These are phyloP conservation scores for Polymixis lichenea DNA, from an alignment of 2,888 invertebrate genomes.

Conservation along the genomic window DNA sequence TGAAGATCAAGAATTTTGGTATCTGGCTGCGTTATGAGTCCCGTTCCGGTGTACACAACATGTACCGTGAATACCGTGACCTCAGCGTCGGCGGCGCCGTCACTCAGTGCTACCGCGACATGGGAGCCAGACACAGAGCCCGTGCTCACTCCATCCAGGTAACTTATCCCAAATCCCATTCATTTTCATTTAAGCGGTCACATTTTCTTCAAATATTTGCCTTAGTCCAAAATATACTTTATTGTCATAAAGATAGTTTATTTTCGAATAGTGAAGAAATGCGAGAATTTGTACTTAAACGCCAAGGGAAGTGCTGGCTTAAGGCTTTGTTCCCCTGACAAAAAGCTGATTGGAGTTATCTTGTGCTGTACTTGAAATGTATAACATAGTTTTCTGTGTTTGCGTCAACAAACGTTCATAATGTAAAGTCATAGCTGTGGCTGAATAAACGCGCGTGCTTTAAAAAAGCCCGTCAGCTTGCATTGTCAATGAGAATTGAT, in stretches of 20 bases:
- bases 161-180: conserved; percentile 17
- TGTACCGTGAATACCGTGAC: conserved; percentile 99
- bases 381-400: too few species aligned
- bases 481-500: neutral
- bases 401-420: too few species aligned
- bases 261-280: neutral
- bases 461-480: neutral
- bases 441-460: neutral
- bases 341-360: neutral
- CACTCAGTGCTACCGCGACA: conserved; percentile 99
- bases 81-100: conserved; percentile 98
- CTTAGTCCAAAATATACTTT: neutral
- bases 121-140: conserved; percentile 99
- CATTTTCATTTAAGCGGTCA: neutral
- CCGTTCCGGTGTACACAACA: conserved; percentile 99
- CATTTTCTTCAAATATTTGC: neutral
- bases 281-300: too few species aligned
- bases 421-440: too few species aligned
- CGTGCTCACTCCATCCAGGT: conserved; percentile 98
- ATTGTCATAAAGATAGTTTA: neutral
- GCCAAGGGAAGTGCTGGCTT: neutral
- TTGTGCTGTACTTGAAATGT: neutral
- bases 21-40: conserved; percentile 99
- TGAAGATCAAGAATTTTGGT: conserved; percentile 99
- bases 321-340: neutral